Evolutionary conservation across 2,113 vertebrate genomes (phyloP).

Genomic region (Pachycephala philippinensis): DNA sequence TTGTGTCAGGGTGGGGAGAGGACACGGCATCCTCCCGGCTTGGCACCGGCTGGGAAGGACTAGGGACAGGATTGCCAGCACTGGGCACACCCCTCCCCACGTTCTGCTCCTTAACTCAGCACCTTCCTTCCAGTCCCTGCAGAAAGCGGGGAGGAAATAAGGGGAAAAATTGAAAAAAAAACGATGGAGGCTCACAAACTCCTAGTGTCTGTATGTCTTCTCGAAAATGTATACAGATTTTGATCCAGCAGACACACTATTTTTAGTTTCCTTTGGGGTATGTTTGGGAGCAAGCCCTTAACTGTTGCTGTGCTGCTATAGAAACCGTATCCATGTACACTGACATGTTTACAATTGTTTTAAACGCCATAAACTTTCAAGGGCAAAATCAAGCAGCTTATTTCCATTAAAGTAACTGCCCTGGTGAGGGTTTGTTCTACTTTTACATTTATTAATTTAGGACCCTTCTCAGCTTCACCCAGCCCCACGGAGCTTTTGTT

Average conservation of each 20-base stretch:
- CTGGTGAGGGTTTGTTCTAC: conserved; percentile 14
- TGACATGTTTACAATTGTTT: conserved; percentile 91
- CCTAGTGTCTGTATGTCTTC: conserved; percentile 38
- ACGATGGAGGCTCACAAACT: not conserved
- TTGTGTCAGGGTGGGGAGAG: not conserved
- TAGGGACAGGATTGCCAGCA: fast-evolving
- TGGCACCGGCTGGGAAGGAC: not conserved
- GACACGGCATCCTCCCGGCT: not conserved
- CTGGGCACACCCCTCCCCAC: not conserved
- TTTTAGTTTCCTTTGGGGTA: conserved; percentile 86
- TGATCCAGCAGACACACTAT: conserved; percentile 73
- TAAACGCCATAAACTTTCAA: conserved; percentile 79
- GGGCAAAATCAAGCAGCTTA: conserved; percentile 69
- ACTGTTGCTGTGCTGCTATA: conserved; percentile 91
- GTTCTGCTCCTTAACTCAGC: not conserved
- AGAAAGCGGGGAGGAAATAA: not conserved
- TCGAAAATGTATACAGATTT: conserved; percentile 56
- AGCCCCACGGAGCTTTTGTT: not conserved
- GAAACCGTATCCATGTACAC: conserved; percentile 89
- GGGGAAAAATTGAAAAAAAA: fast-evolving
- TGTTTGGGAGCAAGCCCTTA: conserved; percentile 81
- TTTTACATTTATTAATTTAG: conserved; percentile 39
- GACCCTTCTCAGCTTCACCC: conserved; percentile 14
- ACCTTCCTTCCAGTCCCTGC: not conserved
- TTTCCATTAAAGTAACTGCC: conserved; percentile 58